phyloP scores from a whole-genome alignment of 2,888 invertebrate species.

The Eugnorisma glareosa region DNA sequence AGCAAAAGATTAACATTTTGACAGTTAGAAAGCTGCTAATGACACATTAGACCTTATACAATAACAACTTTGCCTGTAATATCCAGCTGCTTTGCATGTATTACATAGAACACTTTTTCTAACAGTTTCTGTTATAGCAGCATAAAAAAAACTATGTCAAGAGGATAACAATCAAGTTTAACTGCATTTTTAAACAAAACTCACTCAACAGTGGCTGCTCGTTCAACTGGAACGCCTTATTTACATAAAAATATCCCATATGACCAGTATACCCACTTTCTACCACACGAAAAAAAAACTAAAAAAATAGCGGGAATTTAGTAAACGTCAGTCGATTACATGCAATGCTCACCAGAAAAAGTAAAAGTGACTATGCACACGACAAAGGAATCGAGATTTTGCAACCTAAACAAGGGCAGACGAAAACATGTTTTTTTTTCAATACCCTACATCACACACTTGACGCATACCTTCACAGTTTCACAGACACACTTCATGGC shows the following conservation, averaged over 20 bases:
- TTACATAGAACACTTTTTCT: slow-evolving; percentile 29
- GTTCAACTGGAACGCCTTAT: slow-evolving; percentile 79
- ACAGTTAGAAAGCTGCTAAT: slow-evolving; percentile 36
- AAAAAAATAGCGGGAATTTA: slow-evolving; percentile 78
- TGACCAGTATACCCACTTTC: slow-evolving; percentile 71
- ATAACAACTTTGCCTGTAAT: slow-evolving; percentile 23
- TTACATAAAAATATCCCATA: slow-evolving; percentile 74
- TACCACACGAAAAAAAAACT: slow-evolving; percentile 68
- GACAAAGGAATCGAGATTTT: slow-evolving; percentile 88
- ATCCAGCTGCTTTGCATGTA: slow-evolving; percentile 27
- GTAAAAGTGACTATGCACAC: slow-evolving; percentile 86
- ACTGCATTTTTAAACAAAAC: slow-evolving; percentile 75
- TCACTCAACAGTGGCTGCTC: slow-evolving; percentile 71
- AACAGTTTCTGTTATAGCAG: slow-evolving; percentile 29
- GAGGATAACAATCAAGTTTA: slow-evolving; percentile 72
- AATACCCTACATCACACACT: slow-evolving; percentile 64
- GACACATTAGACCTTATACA: slow-evolving; percentile 39
- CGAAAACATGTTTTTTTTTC: slow-evolving; percentile 82
- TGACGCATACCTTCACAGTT: slow-evolving; percentile 74
- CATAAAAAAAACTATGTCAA: slow-evolving; percentile 65
- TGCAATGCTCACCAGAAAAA: slow-evolving; percentile 77
- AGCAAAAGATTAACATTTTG: slow-evolving; percentile 3
- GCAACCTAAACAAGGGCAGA: slow-evolving; percentile 88
- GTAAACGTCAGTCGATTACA: slow-evolving; percentile 63
- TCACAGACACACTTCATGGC: slow-evolving; percentile 79